Evolutionary conservation across 2,113 vertebrate genomes (phyloP).

Genomic region (Pterocles orientalis): DNA sequence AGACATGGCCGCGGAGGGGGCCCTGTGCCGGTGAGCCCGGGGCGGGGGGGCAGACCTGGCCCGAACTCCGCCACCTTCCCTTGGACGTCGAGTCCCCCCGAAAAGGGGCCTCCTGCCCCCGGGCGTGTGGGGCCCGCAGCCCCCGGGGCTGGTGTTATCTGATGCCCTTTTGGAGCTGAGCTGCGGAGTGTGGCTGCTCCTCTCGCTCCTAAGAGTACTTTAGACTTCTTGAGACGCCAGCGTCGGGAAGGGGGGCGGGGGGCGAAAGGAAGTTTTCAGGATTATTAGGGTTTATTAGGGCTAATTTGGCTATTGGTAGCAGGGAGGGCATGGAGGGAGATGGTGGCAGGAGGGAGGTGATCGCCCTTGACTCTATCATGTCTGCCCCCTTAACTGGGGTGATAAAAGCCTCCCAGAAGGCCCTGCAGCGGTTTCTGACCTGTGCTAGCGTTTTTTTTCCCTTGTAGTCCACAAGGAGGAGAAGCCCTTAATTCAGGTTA

Average conservation of each 20-base stretch:
- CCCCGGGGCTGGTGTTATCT: constrained; percentile 40
- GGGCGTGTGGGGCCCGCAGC: not conserved
- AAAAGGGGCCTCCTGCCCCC: not conserved
- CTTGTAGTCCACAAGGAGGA: fast-evolving
- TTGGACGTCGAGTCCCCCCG: too few relatives aligned
- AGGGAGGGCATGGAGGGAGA: not conserved
- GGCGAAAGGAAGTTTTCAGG: not conserved
- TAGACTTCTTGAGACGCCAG: constrained; percentile 19
- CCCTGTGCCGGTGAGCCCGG: not conserved
- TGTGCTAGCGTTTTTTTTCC: not conserved
- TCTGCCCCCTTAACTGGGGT: too few relatives aligned
- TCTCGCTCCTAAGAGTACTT: constrained; percentile 41
- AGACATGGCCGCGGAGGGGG: not conserved
- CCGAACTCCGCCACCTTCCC: not conserved
- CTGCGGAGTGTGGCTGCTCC: constrained; percentile 12
- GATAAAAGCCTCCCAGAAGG: not conserved
- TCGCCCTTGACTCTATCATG: not conserved
- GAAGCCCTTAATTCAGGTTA: not conserved
- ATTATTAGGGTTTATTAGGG: not conserved
- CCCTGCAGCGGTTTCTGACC: not conserved
- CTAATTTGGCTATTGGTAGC: not conserved
- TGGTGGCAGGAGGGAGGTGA: not conserved
- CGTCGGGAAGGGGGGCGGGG: not conserved
- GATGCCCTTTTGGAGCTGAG: constrained; percentile 59
- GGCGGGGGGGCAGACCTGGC: not conserved